Conservation (phyloP, 2,797 vertebrate genomes). For the Enteromius trimaculatus region DNA sequence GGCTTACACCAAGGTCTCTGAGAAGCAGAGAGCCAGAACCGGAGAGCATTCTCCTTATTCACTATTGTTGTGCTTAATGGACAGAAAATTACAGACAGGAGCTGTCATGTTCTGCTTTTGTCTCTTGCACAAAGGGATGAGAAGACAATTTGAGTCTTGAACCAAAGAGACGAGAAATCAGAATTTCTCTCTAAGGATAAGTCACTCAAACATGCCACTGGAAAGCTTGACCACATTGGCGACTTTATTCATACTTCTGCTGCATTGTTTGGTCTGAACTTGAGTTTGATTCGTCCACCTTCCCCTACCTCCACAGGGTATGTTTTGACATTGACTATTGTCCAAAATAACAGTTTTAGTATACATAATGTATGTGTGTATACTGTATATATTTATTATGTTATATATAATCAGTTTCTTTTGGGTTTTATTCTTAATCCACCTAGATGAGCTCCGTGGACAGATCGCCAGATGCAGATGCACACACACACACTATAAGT, state of each 20-base stretch:
- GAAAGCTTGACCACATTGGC: conserved; percentile 9
- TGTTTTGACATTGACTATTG: background rate
- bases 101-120: conserved; percentile 55
- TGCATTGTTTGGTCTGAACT: background rate
- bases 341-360: too few relatives aligned
- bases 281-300: background rate
- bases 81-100: conserved; percentile 58
- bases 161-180: conserved; percentile 41
- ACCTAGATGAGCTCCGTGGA: too few relatives aligned
- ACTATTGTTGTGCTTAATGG: conserved; percentile 64
- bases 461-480: too few relatives aligned
- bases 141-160: conserved; percentile 56
- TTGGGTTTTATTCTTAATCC: too few relatives aligned
- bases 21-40: conserved; percentile 54
- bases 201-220: conserved; percentile 4
- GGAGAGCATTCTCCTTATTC: conserved; percentile 58
- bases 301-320: background rate
- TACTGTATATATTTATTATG: too few relatives aligned
- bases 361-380: too few relatives aligned
- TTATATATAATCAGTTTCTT: too few relatives aligned
- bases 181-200: conserved; percentile 20
- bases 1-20: conserved; percentile 62
- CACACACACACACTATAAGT: too few relatives aligned
- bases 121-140: conserved; percentile 48
- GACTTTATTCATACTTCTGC: background rate